These are phyloP conservation scores for Andrena fulva DNA, from an alignment of 2,888 invertebrate species.

Conservation along the genomic window DNA sequence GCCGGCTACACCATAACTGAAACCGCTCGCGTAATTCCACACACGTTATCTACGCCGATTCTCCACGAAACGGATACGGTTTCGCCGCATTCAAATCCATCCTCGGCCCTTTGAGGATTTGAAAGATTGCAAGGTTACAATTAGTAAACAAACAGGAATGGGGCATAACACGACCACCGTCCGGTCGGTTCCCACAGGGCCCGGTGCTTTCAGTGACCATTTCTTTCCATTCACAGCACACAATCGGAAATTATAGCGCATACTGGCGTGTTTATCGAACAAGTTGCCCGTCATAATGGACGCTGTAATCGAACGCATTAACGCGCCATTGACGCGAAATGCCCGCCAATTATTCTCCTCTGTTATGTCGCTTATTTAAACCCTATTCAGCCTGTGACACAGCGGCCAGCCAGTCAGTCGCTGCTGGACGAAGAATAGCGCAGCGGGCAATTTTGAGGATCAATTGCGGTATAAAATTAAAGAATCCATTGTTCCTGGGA, in stretches of 20 bases:
- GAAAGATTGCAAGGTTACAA: too few relatives aligned
- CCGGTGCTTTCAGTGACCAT: too few relatives aligned
- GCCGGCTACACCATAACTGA: conserved; percentile 19
- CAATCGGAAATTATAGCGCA: neutral
- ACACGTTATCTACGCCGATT: conserved; percentile 29
- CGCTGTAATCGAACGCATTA: conserved; percentile 20
- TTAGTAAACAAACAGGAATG: too few relatives aligned
- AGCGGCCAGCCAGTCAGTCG: neutral
- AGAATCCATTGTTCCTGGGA: conserved; percentile 35
- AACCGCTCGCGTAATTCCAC: conserved; percentile 32
- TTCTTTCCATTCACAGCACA: neutral
- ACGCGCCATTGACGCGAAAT: conserved; percentile 19
- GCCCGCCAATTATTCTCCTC: conserved; percentile 17
- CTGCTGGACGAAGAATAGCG: conserved; percentile 27
- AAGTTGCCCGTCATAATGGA: neutral
- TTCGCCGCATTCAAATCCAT: too few relatives aligned
- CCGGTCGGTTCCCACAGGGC: too few relatives aligned
- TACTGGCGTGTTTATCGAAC: neutral
- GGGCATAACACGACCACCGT: too few relatives aligned
- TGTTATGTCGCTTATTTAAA: conserved; percentile 15
- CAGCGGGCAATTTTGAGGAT: conserved; percentile 30
- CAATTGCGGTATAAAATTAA: conserved; percentile 34
- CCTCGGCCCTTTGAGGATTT: too few relatives aligned
- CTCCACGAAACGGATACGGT: conserved; percentile 4
- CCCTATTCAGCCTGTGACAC: neutral